These are phyloP conservation scores for Taenaris catops DNA, from an alignment of 2,888 invertebrate genomes.

Conservation along the genomic window DNA sequence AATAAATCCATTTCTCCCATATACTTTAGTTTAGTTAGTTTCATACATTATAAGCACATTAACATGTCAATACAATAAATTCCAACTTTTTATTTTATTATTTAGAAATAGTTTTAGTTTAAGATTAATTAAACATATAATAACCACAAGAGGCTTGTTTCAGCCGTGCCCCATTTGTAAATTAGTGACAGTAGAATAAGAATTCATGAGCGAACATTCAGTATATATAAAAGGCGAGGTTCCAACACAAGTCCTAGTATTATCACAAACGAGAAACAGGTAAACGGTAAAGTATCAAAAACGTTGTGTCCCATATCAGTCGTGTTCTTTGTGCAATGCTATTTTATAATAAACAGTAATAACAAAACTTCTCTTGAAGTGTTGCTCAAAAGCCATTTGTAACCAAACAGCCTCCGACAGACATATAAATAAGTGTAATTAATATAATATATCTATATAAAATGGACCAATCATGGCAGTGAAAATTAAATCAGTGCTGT, in stretches of 20 bases:
- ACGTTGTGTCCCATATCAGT: constrained; percentile 78
- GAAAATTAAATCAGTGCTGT: constrained; percentile 67
- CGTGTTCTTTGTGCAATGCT: constrained; percentile 74
- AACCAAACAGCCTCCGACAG: constrained; percentile 74
- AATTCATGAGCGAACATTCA: constrained; percentile 53
- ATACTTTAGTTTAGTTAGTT: constrained; percentile 20
- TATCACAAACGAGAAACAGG: constrained; percentile 63
- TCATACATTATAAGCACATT: constrained; percentile 24
- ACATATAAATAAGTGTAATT: constrained; percentile 74
- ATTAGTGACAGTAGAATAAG: constrained; percentile 30
- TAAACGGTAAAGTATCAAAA: constrained; percentile 75
- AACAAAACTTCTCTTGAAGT: constrained; percentile 72
- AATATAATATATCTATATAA: constrained; percentile 58
- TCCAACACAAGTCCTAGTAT: constrained; percentile 43
- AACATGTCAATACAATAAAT: constrained; percentile 25
- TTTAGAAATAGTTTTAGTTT: constrained; percentile 15
- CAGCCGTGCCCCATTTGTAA: constrained; percentile 14
- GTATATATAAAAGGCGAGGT: constrained; percentile 55
- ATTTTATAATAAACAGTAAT: constrained; percentile 62
- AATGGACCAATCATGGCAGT: constrained; percentile 79
- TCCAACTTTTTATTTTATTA: constrained; percentile 20
- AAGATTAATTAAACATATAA: constrained; percentile 18
- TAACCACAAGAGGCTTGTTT: constrained; percentile 7
- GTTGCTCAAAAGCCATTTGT: constrained; percentile 73
- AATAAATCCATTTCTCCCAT: constrained; percentile 25